Conservation (phyloP, 2,797 vertebrate species). For the Selene dorsalis region DNA sequence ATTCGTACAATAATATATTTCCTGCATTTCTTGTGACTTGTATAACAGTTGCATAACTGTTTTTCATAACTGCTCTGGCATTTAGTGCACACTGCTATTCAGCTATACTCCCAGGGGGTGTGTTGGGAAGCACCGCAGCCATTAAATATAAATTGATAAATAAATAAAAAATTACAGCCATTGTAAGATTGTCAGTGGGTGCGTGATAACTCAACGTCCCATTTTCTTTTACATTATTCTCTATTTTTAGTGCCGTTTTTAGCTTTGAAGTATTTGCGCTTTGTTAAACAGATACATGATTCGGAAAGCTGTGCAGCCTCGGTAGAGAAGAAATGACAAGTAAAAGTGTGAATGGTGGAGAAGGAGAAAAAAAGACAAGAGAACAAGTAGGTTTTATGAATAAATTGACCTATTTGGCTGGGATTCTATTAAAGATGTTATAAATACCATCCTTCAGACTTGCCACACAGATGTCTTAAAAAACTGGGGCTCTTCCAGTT, state of each 20-base stretch:
- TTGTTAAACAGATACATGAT: conserved; percentile 20
- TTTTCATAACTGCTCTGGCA: conserved; percentile 41
- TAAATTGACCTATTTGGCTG: not conserved
- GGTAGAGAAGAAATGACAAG: not conserved
- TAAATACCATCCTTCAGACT: not conserved
- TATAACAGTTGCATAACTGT: conserved; percentile 48
- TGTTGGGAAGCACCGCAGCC: conserved; percentile 12
- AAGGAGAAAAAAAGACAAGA: not conserved
- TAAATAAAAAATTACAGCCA: conserved; percentile 22
- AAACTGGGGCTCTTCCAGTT: not conserved
- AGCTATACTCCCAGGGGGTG: conserved; percentile 8
- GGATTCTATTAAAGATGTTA: not conserved
- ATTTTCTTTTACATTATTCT: conserved; percentile 15
- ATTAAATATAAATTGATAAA: conserved; percentile 33
- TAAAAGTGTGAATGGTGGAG: not conserved
- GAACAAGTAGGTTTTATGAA: not conserved
- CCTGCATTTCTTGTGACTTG: conserved; percentile 29
- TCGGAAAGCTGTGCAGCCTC: conserved; percentile 2
- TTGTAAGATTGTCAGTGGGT: conserved; percentile 29
- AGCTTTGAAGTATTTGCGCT: not conserved
- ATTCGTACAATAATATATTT: conserved; percentile 19
- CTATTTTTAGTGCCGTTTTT: conserved; percentile 1
- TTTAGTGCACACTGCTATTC: conserved; percentile 36
- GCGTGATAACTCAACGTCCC: not conserved
- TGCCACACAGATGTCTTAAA: not conserved